Evolutionary conservation across 2,888 invertebrate species (phyloP).

Genomic region (Gortyna flavago): DNA sequence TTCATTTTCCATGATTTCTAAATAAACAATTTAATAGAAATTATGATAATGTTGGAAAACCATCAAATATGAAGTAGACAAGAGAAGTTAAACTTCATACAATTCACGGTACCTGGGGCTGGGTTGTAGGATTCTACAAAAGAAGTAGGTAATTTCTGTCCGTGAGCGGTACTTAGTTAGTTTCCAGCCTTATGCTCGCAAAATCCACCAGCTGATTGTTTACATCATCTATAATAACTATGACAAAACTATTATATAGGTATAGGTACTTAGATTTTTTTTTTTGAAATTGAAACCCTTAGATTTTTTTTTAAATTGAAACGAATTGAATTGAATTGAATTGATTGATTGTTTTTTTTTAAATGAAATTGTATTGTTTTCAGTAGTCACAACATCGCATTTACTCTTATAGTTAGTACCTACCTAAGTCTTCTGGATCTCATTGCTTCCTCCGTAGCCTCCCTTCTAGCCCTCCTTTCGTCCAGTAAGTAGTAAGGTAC

Average conservation of each 20-base stretch:
- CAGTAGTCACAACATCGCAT: background rate
- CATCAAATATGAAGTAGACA: background rate
- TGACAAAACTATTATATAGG: background rate
- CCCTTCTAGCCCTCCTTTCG: background rate
- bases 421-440: background rate
- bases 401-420: background rate
- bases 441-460: too few relatives aligned
- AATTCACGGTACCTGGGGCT: too few relatives aligned
- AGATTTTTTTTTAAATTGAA: too few relatives aligned
- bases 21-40: constrained; percentile 57
- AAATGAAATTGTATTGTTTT: background rate
- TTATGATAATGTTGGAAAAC: constrained; percentile 39
- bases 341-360: background rate
- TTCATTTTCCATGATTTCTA: constrained; percentile 46
- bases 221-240: too few relatives aligned
- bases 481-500: background rate
- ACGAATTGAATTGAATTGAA: background rate
- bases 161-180: background rate
- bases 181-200: background rate
- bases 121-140: background rate
- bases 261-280: background rate
- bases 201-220: background rate
- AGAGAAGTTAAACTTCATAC: background rate
- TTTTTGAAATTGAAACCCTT: too few relatives aligned
- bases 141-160: background rate